phyloP scores from a whole-genome alignment of 2,888 invertebrate genomes.

The Acleris laterana region DNA sequence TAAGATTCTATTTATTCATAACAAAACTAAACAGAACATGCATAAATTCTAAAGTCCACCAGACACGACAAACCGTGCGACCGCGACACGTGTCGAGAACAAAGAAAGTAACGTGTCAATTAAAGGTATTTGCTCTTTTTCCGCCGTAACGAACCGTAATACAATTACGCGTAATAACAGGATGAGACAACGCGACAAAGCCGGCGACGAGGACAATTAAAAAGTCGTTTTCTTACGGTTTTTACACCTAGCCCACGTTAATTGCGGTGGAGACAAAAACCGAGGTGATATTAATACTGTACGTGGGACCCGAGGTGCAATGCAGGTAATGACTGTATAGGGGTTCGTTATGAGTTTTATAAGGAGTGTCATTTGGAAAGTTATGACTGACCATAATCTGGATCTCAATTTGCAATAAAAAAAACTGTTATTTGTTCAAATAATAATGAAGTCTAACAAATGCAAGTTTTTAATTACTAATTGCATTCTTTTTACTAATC shows the following conservation, averaged over 20 bases:
- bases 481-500: too few species aligned
- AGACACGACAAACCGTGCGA: slow-evolving; percentile 68
- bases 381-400: too few species aligned
- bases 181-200: slow-evolving; percentile 78
- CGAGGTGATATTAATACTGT: slow-evolving; percentile 52
- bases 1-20: too few species aligned
- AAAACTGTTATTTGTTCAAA: too few species aligned
- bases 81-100: slow-evolving; percentile 72
- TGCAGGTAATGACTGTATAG: neutral
- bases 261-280: slow-evolving; percentile 67
- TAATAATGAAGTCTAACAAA: too few species aligned
- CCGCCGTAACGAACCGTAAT: slow-evolving; percentile 82
- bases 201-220: slow-evolving; percentile 77
- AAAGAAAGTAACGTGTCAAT: slow-evolving; percentile 81
- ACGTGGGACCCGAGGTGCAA: slow-evolving; percentile 30
- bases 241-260: slow-evolving; percentile 80
- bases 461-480: too few species aligned
- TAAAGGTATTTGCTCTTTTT: slow-evolving; percentile 78
- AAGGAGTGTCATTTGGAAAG: neutral
- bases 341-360: neutral
- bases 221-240: slow-evolving; percentile 80
- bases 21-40: too few species aligned
- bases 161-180: slow-evolving; percentile 83
- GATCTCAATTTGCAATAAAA: too few species aligned
- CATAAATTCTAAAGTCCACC: slow-evolving; percentile 10